phyloP scores from a whole-genome alignment of 35 echinoderm and acorn worm species.

The Patiria miniata region DNA sequence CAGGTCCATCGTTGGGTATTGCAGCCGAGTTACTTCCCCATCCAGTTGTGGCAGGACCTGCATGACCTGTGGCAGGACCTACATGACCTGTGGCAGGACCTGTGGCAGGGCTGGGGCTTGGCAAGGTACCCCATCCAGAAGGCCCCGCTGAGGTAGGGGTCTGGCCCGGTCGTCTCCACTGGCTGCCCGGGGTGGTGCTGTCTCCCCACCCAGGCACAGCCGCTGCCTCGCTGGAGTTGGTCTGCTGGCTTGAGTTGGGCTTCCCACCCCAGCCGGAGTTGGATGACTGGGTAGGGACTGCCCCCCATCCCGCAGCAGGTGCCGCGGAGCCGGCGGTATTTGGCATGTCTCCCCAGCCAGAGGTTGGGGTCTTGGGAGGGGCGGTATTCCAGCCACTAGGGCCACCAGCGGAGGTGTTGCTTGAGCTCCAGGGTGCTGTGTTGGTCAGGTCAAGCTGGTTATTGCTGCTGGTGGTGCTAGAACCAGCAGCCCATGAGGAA shows the following conservation, averaged over 20 bases:
- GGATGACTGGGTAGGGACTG: conserved; percentile 3
- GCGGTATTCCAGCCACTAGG: conserved; percentile 22
- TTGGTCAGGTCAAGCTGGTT: not conserved
- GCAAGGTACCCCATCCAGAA: conserved; percentile 25
- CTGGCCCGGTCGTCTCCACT: not conserved
- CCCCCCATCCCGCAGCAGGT: not conserved
- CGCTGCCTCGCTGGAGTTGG: conserved; percentile 6
- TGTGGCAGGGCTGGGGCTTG: not conserved
- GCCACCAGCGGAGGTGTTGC: not conserved
- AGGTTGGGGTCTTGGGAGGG: conserved; percentile 25
- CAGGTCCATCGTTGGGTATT: not conserved
- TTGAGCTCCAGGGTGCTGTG: not conserved
- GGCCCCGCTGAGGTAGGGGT: not conserved
- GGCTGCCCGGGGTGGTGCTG: not conserved
- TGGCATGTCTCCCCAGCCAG: conserved; percentile 26
- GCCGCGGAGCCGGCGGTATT: not conserved
- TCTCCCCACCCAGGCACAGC: conserved; percentile 1
- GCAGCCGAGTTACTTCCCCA: not conserved
- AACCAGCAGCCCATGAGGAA: not conserved
- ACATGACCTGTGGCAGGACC: not conserved
- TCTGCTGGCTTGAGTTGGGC: not conserved
- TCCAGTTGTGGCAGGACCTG: not conserved
- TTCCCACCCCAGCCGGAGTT: conserved; percentile 20
- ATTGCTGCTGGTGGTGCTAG: not conserved
- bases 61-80: not conserved